Base-by-base conservation (phyloP, 1,140 invertebrate genomes). In the Tetragonula clypearis region DNA sequence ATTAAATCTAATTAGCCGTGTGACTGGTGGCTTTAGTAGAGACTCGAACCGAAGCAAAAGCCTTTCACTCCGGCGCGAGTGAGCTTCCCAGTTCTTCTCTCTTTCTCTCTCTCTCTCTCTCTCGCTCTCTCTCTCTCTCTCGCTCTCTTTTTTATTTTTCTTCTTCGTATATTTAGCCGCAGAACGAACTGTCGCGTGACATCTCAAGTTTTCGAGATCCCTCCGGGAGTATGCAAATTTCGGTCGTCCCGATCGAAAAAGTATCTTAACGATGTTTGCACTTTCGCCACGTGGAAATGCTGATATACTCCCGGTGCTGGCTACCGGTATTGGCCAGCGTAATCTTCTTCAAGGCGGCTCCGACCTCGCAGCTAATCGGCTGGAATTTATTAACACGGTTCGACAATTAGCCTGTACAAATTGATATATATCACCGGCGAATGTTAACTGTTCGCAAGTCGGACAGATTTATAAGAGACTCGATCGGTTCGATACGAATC, bases 1-100 rank as follows among this genome's bases (percentile, higher is more conserved):
- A 76, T 76, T 76, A 76, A 76, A 76, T 76, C 74, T 60, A 76
- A 76, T 76, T 76, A 76, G 74, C 19, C 74, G 74, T 60, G 56
- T 76, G 56, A 60, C 74, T 35, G 73, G 73, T 58, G 55, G 2
- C 55, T 58, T 58, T 5, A 11, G 35, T 41, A 56, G 30, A n/a
- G n/a, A 76, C 41, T 8, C 41, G 41, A 49, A 49, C 41, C 41
- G 41, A 49, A 9, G 41, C 41, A 49, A 49, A 49, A 49, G 41
- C 41, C 41, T 49, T 6, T 49, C 41, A 8, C 41, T 49, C 6
- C 41, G 6, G 41, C 41, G 41, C 5, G 41, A 41, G 41, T 5
- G 41, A 49, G 41, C 41, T 49, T 49, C 6, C 41, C 41, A 49
- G 41, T 49, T 8, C 41, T 8, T 49, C 41, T 9, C 41, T 49